Percentiles rank a stretch among this genome's conserved stretches.
phyloP scores from a whole-genome alignment of 2,888 invertebrate species.

The Phasia obesa region DNA sequence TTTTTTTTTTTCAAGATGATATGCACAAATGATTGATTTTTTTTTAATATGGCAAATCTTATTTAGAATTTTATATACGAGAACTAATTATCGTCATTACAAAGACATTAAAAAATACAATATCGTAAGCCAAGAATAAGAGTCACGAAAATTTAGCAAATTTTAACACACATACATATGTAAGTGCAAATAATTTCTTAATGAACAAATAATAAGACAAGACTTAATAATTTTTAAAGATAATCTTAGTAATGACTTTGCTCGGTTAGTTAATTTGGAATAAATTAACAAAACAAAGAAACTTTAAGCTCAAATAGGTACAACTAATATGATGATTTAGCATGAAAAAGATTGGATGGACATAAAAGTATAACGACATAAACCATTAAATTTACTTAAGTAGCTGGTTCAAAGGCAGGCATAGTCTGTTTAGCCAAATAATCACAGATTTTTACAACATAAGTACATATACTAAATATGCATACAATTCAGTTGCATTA shows the following conservation, averaged over 20 bases:
- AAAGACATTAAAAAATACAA: slow-evolving; percentile 45
- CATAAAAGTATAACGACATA: not conserved
- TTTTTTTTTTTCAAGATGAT: slow-evolving; percentile 12
- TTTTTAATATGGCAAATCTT: slow-evolving; percentile 34
- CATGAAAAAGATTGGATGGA: slow-evolving; percentile 36
- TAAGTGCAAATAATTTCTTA: slow-evolving; percentile 47
- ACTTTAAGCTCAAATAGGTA: slow-evolving; percentile 20
- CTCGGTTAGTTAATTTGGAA: slow-evolving; percentile 53
- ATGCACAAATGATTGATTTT: slow-evolving; percentile 50
- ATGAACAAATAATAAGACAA: slow-evolving; percentile 44
- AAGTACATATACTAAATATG: no score
- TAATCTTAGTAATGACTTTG: slow-evolving; percentile 36
- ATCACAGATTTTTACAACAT: no score
- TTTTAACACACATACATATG: slow-evolving; percentile 3
- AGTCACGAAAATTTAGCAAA: slow-evolving; percentile 53
- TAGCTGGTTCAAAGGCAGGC: not conserved
- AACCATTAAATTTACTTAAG: not conserved
- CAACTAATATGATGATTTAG: slow-evolving; percentile 47
- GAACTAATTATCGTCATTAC: slow-evolving; percentile 54
- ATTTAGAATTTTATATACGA: slow-evolving; percentile 22
- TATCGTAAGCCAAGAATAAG: slow-evolving; percentile 31
- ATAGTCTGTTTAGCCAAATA: not conserved
- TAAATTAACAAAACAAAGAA: slow-evolving; percentile 44
- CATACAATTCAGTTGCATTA: no score
- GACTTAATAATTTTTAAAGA: slow-evolving; percentile 19